These are phyloP conservation scores for Pseudomyrmex flavicornis DNA, from an alignment of 1,140 invertebrate species.

Conservation along the genomic window DNA sequence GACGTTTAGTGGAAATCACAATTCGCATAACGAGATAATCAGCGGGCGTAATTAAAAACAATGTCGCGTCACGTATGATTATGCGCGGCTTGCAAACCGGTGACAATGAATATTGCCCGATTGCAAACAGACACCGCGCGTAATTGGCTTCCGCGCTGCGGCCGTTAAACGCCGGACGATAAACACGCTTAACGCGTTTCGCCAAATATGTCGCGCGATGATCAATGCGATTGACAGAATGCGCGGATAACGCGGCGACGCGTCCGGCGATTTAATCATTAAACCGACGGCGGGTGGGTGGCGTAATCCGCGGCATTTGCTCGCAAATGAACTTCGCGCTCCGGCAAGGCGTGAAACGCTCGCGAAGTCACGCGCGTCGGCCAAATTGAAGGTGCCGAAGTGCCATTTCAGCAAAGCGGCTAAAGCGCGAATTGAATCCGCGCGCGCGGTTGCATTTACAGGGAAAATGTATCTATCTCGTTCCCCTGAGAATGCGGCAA, in stretches of 20 bases:
- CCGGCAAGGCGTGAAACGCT: conserved; percentile 17
- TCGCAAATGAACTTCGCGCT: conserved; percentile 17
- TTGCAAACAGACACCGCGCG: conserved; percentile 63
- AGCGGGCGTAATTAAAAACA: conserved; percentile 58
- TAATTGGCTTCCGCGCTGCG: conserved; percentile 67
- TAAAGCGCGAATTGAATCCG: conserved; percentile 7
- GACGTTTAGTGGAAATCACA: conserved; percentile 59
- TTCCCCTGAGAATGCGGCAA: too few relatives aligned
- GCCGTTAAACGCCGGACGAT: conserved; percentile 65
- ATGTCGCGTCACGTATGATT: conserved; percentile 58
- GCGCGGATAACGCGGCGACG: conserved; percentile 57
- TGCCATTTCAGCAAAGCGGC: not conserved
- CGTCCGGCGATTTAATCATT: conserved; percentile 55
- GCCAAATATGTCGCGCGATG: conserved; percentile 59
- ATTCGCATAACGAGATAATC: conserved; percentile 61
- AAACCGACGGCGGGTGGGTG: conserved; percentile 46
- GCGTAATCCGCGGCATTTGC: conserved; percentile 41
- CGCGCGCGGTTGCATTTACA: not conserved
- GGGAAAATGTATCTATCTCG: too few relatives aligned
- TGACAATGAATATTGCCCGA: conserved; percentile 61
- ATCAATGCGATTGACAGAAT: conserved; percentile 65
- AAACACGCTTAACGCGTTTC: conserved; percentile 64
- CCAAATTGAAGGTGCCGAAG: not conserved
- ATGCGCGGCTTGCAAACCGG: conserved; percentile 48
- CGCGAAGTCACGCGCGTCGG: not conserved